Evolutionary conservation across 2,113 vertebrate species (phyloP).

Genomic region (Vulpes vulpes): DNA sequence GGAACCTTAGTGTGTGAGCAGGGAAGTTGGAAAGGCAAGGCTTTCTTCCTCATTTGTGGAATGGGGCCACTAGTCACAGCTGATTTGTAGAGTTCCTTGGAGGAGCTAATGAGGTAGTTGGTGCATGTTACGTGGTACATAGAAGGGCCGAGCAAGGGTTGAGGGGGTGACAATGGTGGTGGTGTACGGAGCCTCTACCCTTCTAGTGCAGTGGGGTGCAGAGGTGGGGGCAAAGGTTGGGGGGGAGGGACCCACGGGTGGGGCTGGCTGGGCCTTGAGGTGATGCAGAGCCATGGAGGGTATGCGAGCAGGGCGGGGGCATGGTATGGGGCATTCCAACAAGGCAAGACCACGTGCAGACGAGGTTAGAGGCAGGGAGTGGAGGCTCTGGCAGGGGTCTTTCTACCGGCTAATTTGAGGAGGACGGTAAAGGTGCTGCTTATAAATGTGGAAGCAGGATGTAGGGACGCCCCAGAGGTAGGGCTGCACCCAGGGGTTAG

Average conservation of each 20-base stretch:
- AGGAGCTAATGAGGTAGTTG: rapidly evolving
- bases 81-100: neutral
- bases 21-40: too few relatives aligned
- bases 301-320: rapidly evolving
- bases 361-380: too few relatives aligned
- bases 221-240: neutral
- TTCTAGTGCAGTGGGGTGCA: too few relatives aligned
- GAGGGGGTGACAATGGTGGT: too few relatives aligned
- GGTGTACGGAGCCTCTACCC: rapidly evolving
- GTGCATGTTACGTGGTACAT: rapidly evolving
- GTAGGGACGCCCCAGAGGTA: neutral
- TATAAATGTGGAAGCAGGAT: neutral
- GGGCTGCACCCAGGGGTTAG: too few relatives aligned
- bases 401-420: neutral
- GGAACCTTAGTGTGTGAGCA: rapidly evolving
- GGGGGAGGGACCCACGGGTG: neutral
- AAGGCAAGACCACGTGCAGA: neutral
- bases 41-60: neutral
- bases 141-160: neutral
- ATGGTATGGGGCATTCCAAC: rapidly evolving
- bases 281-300: rapidly evolving
- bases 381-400: neutral
- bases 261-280: neutral
- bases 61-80: neutral
- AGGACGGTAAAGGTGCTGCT: neutral